These are phyloP conservation scores for Standfussiana lucernea DNA, from an alignment of 2,888 invertebrate genomes.

Conservation along the genomic window DNA sequence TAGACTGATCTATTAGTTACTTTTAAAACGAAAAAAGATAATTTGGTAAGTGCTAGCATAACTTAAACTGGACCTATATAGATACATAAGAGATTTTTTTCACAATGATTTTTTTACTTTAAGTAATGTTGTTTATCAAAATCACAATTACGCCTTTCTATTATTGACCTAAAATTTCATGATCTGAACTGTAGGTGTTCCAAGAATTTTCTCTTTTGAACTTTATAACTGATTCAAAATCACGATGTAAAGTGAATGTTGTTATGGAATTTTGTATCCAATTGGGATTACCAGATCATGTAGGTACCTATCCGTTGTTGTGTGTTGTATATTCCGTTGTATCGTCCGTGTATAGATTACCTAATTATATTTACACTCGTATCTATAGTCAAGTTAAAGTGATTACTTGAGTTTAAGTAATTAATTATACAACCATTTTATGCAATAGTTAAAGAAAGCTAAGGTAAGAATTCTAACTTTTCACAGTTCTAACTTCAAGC, in stretches of 20 bases:
- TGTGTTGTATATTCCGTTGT: too few species aligned
- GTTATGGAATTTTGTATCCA: background rate
- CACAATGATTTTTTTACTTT: background rate
- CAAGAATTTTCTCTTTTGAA: background rate
- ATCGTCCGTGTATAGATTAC: too few species aligned
- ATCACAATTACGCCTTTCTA: background rate
- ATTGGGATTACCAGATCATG: background rate
- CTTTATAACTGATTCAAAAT: slow-evolving; percentile 13
- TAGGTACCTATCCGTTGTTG: too few species aligned
- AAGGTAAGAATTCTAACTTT: too few species aligned
- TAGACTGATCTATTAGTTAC: background rate
- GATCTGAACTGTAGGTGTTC: background rate
- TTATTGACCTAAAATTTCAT: background rate
- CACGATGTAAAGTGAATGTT: background rate
- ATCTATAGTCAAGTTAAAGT: too few species aligned
- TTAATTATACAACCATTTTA: too few species aligned
- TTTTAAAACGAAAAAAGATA: background rate
- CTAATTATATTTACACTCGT: too few species aligned
- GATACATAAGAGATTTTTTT: background rate
- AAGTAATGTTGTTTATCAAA: background rate
- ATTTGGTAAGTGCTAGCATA: slow-evolving; percentile 22
- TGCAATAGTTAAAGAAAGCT: too few species aligned
- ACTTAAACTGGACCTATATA: background rate
- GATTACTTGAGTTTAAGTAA: too few species aligned
- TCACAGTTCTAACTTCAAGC: too few species aligned